Conservation (phyloP, 1,140 invertebrate species). For the Ostrea denselamellosa region DNA sequence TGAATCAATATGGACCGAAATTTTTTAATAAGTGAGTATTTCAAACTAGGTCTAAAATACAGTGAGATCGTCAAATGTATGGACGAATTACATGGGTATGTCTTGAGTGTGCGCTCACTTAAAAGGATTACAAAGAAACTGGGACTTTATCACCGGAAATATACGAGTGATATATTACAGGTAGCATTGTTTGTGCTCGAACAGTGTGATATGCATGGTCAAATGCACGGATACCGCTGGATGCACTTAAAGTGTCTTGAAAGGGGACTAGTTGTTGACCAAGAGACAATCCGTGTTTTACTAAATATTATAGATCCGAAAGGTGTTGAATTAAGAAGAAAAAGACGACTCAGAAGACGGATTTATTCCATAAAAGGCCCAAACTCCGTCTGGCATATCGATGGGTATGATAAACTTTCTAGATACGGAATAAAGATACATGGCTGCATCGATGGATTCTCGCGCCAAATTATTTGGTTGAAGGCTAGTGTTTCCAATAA, state of each 20-base stretch:
- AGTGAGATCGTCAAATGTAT: conserved; percentile 41
- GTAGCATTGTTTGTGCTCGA: conserved; percentile 44
- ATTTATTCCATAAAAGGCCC: conserved; percentile 58
- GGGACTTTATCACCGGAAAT: conserved; percentile 39
- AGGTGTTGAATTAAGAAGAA: conserved; percentile 45
- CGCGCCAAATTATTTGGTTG: conserved; percentile 69
- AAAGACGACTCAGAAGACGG: conserved; percentile 46
- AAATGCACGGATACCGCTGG: conserved; percentile 56
- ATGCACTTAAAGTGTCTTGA: conserved; percentile 49
- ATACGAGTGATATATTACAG: conserved; percentile 43
- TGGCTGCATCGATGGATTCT: conserved; percentile 73
- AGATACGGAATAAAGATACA: conserved; percentile 69
- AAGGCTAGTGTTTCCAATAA: conserved; percentile 66
- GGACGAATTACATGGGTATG: conserved; percentile 1
- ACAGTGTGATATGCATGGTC: conserved; percentile 34
- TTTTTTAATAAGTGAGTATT: conserved; percentile 36
- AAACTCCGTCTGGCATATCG: conserved; percentile 71
- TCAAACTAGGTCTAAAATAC: conserved; percentile 46
- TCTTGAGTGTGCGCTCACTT: conserved; percentile 7
- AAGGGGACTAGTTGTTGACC: conserved; percentile 41
- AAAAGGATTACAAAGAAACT: conserved; percentile 24
- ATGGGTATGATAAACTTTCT: conserved; percentile 74
- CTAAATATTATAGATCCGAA: conserved; percentile 48
- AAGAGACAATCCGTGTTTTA: conserved; percentile 46
- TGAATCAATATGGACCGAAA: no score